Evolutionary conservation across 2,797 vertebrate genomes (phyloP), one percentile per base, ranked within the genome.

Genomic region (Eulemur rubriventer): DNA sequence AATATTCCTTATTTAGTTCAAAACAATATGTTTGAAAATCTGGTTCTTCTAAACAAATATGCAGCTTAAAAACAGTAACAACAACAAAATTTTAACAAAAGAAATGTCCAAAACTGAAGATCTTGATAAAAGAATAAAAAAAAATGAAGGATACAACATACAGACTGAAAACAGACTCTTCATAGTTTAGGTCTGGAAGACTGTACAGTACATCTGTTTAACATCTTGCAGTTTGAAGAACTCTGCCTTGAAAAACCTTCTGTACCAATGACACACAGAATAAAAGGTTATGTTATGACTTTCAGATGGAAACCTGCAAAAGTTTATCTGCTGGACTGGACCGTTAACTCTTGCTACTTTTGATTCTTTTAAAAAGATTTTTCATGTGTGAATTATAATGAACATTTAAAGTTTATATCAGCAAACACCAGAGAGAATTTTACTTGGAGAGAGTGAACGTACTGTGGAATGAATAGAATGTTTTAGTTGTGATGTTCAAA

Each of bases 211-310:
- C 98, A 99, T 98, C 98, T 99, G 98, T 97, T 98, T 98, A 99
- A 98, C 98, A 98, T 99, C 98, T 98, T 98, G 94, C 95, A 97
- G 96, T 98, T 98, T 98, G 85, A 98, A 98, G 97, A 98, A 97
- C 96, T 98, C 95, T 98, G 97, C 96, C 98, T 98, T 98, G 98
- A 98, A 98, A 97, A 98, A 97, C 90, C 97, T 98, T 98, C 98
- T 97, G 97, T 98, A 98, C 96, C 96, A 96, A 96, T 97, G 98
- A 98, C 97, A 98, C 98, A 95, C 97, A 98, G 97, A 98, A 98
- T 98, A 97, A 98, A 98, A 98, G 97, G 96, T 98, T 98, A 93
- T 98, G 96, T 98, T 98, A 99, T 98, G 98, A 98, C 98, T 99
- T 98, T 98, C 98, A 99, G 98, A 98, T 98, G 98, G 96, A 98